Evolutionary conservation across 2,797 vertebrate species (phyloP), one percentile per base, ranked within the genome.

Genomic region (Anguilla marmorata): DNA sequence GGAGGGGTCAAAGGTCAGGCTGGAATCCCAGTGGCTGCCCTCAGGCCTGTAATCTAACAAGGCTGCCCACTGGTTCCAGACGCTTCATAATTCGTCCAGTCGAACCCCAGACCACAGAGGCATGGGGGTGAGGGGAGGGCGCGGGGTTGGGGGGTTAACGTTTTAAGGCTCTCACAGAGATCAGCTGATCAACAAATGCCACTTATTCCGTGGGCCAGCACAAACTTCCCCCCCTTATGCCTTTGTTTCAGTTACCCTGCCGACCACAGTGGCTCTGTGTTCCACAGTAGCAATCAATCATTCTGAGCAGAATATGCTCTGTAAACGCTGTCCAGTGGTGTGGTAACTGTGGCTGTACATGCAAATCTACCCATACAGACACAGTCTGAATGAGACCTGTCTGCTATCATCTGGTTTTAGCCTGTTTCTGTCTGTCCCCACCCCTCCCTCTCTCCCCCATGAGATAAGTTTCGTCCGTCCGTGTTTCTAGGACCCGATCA

Each of bases 181-280:
- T 80, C 76, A 52, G 54, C 63, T 72, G 66, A 45, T 24, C 87
- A 69, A 84, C 60, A 84, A 84, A 87, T 72, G 41, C 11, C 86
- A 48, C 56, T 9, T 33, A 87, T 83, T 66, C 86, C 33, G 41
- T 19, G 30, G 79, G 79, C 58, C 21, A 79, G 58, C 52, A 52
- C 2, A 41, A 27, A 16, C 74, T 27, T 60, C 48, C n/a, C 50
- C 52, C 19, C 41, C n/a, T n/a, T 82, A 33, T 30, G 56, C 27
- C 14, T 82, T 60, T 87, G 45, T 63, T 14, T 24, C 76, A 24
- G 56, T 80, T 82, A 24, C 69, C 27, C 69, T 33, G 27, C 27
- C 69, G 1, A 83, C 63, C 56, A 83, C n/a, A 50, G 76, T n/a
- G 79, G 58, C 45, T 84, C 58, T 41, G 52, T 69, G 45, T 72